A percentile compares a stretch with the other conserved stretches of the same genome.
Conservation (phyloP, 2,888 invertebrate genomes). For the Andrena trimmerana region DNA sequence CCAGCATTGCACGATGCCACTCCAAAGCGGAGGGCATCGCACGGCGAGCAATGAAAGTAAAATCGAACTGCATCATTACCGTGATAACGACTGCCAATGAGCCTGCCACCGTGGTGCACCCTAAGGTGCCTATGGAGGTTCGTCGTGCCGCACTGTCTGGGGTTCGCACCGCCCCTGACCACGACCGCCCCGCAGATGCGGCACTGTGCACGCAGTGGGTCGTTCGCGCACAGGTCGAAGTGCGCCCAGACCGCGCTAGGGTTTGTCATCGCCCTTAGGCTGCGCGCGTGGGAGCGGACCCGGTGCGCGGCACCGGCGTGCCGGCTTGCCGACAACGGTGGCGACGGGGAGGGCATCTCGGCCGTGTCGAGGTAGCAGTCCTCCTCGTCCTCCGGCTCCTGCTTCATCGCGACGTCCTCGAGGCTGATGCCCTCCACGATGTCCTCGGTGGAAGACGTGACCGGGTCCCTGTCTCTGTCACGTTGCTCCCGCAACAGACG, state of each 20-base stretch:
- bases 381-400: conserved; percentile 82
- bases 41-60: not conserved
- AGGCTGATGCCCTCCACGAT: conserved; percentile 55
- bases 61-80: conserved; percentile 71
- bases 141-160: conserved; percentile 84
- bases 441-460: conserved; percentile 56
- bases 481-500: conserved; percentile 58
- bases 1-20: not conserved
- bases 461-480: conserved; percentile 26
- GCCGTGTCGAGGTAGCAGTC: conserved; percentile 79
- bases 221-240: conserved; percentile 83
- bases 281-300: conserved; percentile 82
- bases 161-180: conserved; percentile 83
- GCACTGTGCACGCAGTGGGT: conserved; percentile 83
- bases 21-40: not conserved
- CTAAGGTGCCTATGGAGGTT: conserved; percentile 83
- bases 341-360: conserved; percentile 61
- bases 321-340: conserved; percentile 50
- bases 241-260: conserved; percentile 84
- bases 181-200: conserved; percentile 84
- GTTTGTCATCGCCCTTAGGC: conserved; percentile 83
- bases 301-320: conserved; percentile 65
- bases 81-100: conserved; percentile 83
- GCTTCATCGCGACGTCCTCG: conserved; percentile 77
- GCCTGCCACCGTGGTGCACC: conserved; percentile 83